These are phyloP conservation scores for Sarcophaga peregrina DNA, from an alignment of 1,140 invertebrate species.

Conservation along the genomic window DNA sequence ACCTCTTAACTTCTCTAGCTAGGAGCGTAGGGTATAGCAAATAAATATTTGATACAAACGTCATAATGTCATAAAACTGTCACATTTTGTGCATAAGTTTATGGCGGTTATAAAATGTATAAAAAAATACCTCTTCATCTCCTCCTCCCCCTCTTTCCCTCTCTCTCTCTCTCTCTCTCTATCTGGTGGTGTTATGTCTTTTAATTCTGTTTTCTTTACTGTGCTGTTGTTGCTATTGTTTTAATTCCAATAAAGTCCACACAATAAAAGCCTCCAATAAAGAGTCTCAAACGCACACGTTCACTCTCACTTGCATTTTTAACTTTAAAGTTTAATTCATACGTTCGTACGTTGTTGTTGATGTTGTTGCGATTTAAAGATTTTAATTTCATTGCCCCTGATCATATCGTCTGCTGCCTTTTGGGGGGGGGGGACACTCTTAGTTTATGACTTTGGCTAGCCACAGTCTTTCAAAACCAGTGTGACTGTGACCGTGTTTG, in stretches of 20 bases:
- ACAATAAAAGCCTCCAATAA: too few relatives aligned
- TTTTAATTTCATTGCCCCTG: slow-evolving; percentile 31
- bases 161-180: background rate
- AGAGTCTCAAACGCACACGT: too few relatives aligned
- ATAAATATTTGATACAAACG: slow-evolving; percentile 21
- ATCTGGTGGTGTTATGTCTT: background rate
- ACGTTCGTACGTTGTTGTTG: background rate
- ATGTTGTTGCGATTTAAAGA: slow-evolving; percentile 25
- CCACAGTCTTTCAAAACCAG: too few relatives aligned
- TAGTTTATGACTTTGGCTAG: too few relatives aligned
- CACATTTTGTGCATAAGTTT: slow-evolving; percentile 49
- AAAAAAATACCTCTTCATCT: background rate
- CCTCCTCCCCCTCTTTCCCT: background rate
- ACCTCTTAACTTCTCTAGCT: too few relatives aligned
- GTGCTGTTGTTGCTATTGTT: too few relatives aligned
- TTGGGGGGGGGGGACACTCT: too few relatives aligned
- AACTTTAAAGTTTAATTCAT: too few relatives aligned
- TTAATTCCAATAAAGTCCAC: too few relatives aligned
- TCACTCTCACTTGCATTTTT: too few relatives aligned
- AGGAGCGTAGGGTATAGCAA: background rate
- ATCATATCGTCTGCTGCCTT: background rate
- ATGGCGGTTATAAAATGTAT: slow-evolving; percentile 36
- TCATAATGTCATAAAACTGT: slow-evolving; percentile 49
- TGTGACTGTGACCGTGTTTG: too few relatives aligned
- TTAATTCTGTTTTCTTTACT: too few relatives aligned